Evolutionary conservation across 2,797 vertebrate genomes (phyloP).

Genomic region (Meriones psammophilus): DNA sequence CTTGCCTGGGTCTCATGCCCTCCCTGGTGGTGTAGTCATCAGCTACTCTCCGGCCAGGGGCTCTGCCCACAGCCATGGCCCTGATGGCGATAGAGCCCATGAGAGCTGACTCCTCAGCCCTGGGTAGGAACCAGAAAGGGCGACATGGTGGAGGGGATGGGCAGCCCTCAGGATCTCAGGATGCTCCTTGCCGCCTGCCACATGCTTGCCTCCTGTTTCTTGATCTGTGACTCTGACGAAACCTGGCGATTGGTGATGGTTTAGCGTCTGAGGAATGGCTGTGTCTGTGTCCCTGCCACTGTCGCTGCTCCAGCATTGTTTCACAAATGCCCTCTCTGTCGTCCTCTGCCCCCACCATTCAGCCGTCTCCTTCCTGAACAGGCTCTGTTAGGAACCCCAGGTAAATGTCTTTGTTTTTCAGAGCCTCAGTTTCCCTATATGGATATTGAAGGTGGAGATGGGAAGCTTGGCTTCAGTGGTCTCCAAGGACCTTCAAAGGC

Average conservation of each 20-base stretch:
- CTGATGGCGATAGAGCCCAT: neutral
- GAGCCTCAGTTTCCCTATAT: constrained; percentile 63
- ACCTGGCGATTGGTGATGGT: neutral
- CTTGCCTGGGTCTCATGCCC: neutral
- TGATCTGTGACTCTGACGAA: neutral
- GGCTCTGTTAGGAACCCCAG: neutral
- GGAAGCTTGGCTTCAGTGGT: neutral
- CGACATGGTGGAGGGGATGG: neutral
- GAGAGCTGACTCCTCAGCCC: neutral
- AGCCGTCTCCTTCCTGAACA: neutral
- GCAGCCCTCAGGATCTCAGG: neutral
- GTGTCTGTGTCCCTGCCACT: neutral
- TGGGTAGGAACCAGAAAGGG: neutral
- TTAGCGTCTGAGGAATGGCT: neutral
- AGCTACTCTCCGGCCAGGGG: neutral
- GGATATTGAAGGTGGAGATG: neutral
- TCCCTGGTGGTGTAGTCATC: neutral
- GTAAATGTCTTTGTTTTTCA: constrained; percentile 10
- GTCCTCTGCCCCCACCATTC: neutral
- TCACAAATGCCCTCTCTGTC: neutral
- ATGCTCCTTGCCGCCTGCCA: neutral
- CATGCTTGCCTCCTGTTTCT: neutral
- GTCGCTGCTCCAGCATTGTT: neutral
- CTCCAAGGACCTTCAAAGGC: neutral
- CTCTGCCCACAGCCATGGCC: neutral